Evolutionary conservation across 2,113 vertebrate genomes (phyloP), one percentile per base, ranked within the genome.

Genomic region (Notothenia coriiceps): DNA sequence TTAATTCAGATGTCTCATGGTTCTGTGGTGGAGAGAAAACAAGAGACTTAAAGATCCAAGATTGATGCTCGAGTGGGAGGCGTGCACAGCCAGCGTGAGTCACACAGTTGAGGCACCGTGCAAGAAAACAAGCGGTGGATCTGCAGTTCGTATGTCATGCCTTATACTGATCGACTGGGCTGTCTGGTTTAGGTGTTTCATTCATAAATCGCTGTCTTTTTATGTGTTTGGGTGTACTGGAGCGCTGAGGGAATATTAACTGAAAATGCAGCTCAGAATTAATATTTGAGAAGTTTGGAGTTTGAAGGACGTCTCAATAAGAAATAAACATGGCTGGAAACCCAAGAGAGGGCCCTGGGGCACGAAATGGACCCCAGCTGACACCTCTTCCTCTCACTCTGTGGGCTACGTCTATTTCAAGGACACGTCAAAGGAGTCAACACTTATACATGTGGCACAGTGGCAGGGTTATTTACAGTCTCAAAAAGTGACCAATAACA

Each of bases 1-100:
- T 86, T 91, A 88, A 93, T 91, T 92, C 86, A 91, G 79, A 79
- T 35, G 79, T 85, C 75, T 90, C 79, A 35, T 64, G 62, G 75
- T 79, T 89, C 70, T 85, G 65, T 59, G 51, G 63, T 66, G 75
- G 54, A 52, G 51, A 49, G 57, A 89, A 82, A 87, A 89, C 80
- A 83, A 70, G 65, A 84, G 77, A 52, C 70, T 74, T 77, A 73
- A 40, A 78, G 60, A 86, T 57, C 46, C 70, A 65, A 91, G 88
- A 90, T 81, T 89, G 87, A 92, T 90, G 90, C 84, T 71, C 22
- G 57, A 65, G 74, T 80, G 80, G 78, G 83, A 87, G 82, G 69
- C 29, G 3, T 51, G 70, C 76, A 72, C 77, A 86, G 78, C 43
- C 72, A 57, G 81, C 17, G 71, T 80, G 82, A 86, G 79, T 81